Conservation (phyloP, 2,888 invertebrate species). For the Serripes groenlandicus region DNA sequence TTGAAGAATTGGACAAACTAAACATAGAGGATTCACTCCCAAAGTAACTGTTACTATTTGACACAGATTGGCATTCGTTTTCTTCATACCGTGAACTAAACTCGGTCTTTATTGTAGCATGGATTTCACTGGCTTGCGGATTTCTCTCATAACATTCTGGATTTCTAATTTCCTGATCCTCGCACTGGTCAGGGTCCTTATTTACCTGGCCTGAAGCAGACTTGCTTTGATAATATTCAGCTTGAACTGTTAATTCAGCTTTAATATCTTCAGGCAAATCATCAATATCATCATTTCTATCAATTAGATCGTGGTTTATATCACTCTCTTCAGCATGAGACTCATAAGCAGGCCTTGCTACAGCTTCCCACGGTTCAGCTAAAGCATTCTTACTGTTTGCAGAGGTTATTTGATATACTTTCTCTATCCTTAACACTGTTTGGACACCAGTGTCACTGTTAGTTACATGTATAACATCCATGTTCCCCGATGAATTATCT, state of each 20-base stretch:
- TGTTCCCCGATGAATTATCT: background rate
- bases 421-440: background rate
- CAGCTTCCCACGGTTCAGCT: background rate
- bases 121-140: background rate
- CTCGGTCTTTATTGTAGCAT: background rate
- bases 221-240: constrained; percentile 16
- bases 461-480: background rate
- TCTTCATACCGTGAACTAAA: background rate
- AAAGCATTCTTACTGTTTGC: background rate
- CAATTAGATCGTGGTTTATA: background rate
- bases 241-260: constrained; percentile 14
- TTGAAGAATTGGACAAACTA: background rate
- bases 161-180: constrained; percentile 13
- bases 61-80: background rate
- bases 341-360: background rate
- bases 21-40: constrained; percentile 32
- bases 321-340: background rate
- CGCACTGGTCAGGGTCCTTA: background rate
- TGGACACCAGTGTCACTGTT: background rate
- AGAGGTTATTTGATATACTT: background rate
- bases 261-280: constrained; percentile 15
- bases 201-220: background rate
- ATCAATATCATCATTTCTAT: background rate
- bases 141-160: background rate
- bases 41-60: constrained; percentile 9